A percentile compares a stretch with the other conserved stretches of the same genome.
These are phyloP conservation scores for Brachionus manjavacas DNA, from an alignment of 1,140 invertebrate genomes.

Conservation along the genomic window DNA sequence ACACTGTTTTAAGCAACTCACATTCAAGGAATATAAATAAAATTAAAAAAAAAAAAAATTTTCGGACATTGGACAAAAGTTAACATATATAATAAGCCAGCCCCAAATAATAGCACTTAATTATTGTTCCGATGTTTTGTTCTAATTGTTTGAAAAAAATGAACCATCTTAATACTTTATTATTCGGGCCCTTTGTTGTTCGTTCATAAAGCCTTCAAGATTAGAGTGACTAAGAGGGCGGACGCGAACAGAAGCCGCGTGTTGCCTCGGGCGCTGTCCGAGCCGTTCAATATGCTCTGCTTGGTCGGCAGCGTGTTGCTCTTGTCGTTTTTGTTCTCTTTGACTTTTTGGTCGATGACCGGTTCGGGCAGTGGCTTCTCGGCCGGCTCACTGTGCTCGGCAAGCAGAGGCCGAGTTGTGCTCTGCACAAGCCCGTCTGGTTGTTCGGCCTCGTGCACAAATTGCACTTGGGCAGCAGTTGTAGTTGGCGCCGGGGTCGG, in stretches of 20 bases:
- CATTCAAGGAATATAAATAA: slow-evolving; percentile 30
- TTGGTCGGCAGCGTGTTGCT: neutral
- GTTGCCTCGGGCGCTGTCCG: neutral
- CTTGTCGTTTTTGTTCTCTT: neutral
- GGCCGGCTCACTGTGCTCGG: neutral
- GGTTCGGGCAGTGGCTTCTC: neutral
- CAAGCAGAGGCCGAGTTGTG: neutral
- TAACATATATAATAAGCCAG: neutral
- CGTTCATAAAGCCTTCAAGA: neutral
- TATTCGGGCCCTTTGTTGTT: neutral
- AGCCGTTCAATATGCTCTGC: neutral
- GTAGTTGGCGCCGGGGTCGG: neutral
- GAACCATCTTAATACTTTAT: neutral
- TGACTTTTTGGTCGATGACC: neutral
- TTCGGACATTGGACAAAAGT: slow-evolving; percentile 14
- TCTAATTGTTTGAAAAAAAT: neutral
- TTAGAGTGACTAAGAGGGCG: neutral
- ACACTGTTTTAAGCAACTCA: slow-evolving; percentile 38
- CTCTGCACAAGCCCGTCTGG: neutral
- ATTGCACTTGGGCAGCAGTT: neutral
- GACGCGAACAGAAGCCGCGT: neutral
- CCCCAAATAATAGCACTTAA: neutral
- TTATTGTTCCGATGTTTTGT: neutral
- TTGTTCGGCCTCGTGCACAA: neutral
- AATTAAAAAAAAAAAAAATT: neutral